Conservation (phyloP, 1,140 invertebrate species). For the Brachionus angularis region DNA sequence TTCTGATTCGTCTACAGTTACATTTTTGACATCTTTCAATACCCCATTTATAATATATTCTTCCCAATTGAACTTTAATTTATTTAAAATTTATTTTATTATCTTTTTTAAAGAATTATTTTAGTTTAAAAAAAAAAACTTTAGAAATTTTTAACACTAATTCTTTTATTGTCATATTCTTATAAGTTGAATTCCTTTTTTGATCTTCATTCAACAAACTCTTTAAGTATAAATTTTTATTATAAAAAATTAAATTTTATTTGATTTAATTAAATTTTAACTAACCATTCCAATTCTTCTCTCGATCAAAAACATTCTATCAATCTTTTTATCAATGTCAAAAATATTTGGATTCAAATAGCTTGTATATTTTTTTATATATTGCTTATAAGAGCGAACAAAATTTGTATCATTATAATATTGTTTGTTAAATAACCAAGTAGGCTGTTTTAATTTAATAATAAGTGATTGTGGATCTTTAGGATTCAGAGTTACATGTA, state of each 20-base stretch:
- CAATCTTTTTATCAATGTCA: background rate
- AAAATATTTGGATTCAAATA: background rate
- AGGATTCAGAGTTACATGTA: constrained; percentile 31
- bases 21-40: constrained; percentile 24
- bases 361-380: background rate
- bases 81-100: background rate
- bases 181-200: constrained; percentile 23
- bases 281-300: constrained; percentile 18
- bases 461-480: constrained; percentile 10
- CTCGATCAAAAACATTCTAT: constrained; percentile 39
- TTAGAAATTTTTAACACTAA: background rate
- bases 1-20: constrained; percentile 2
- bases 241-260: background rate
- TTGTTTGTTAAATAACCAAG: constrained; percentile 38
- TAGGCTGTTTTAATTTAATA: constrained; percentile 33
- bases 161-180: constrained; percentile 6
- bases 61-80: constrained; percentile 32
- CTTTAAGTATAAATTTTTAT: background rate
- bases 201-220: constrained; percentile 15
- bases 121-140: background rate
- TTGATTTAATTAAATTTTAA: background rate
- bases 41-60: constrained; percentile 25
- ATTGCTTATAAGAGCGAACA: constrained; percentile 33
- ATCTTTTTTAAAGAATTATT: too few relatives aligned
- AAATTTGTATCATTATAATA: constrained; percentile 33